Conservation (phyloP, 2,888 invertebrate species). For the Leptodirus hochenwartii region DNA sequence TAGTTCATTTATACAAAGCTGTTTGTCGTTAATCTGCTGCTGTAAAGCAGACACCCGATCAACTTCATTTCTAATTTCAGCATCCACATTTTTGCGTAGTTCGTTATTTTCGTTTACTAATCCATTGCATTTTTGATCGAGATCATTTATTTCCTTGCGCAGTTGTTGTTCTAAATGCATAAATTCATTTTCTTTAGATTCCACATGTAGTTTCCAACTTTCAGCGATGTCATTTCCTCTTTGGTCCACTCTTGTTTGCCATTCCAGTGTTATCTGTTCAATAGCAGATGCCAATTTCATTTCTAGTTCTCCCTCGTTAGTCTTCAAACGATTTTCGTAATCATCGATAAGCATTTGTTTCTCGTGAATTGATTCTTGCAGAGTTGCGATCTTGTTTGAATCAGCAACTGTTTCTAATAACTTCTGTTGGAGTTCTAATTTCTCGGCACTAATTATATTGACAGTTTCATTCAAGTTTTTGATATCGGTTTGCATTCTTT, state of each 20-base stretch:
- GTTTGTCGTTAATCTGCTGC: conserved; percentile 21
- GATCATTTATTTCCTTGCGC: conserved; percentile 30
- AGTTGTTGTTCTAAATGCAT: conserved; percentile 32
- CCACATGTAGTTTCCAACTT: conserved; percentile 49
- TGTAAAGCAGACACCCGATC: conserved; percentile 23
- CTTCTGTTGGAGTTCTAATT: conserved; percentile 11
- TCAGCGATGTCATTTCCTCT: conserved; percentile 48
- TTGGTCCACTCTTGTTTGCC: conserved; percentile 41
- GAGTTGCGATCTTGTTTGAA: conserved; percentile 10
- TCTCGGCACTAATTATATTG: too few species aligned
- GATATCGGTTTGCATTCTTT: too few species aligned
- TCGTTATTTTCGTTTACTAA: conserved; percentile 26
- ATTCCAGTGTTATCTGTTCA: conserved; percentile 22
- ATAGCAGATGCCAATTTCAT: conserved; percentile 17
- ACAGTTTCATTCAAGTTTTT: too few species aligned
- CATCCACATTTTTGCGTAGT: conserved; percentile 24
- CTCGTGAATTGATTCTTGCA: conserved; percentile 7
- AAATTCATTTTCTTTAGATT: conserved; percentile 44
- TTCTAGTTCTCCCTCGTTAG: conserved; percentile 24
- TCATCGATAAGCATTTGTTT: conserved; percentile 16
- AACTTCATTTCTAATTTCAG: conserved; percentile 24
- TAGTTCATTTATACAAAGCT: conserved; percentile 20
- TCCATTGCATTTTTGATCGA: conserved; percentile 27
- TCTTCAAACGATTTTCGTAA: conserved; percentile 16
- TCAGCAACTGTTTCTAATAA: conserved; percentile 6